These are phyloP conservation scores for Hydrozoanthus gracilis DNA, from an alignment of 92 coral and sea anemone genomes.

Conservation along the genomic window DNA sequence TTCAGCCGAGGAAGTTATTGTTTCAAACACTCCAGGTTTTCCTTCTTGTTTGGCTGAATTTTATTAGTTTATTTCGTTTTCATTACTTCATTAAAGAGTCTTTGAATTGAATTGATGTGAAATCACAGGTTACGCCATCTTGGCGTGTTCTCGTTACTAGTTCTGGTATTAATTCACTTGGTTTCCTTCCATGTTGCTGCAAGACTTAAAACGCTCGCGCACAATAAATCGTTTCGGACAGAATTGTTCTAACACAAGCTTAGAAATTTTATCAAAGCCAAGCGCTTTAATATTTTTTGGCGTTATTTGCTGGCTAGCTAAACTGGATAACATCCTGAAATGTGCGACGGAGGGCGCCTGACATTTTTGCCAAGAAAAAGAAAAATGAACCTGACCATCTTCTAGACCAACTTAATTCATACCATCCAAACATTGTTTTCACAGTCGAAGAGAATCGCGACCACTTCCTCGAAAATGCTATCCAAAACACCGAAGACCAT, in stretches of 20 bases:
- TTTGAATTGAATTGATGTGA: background rate
- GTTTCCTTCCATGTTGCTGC: background rate
- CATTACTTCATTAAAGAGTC: background rate
- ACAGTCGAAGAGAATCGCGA: too few relatives aligned
- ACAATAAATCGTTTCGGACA: background rate
- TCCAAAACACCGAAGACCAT: too few relatives aligned
- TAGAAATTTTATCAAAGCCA: background rate
- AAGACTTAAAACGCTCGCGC: too few relatives aligned
- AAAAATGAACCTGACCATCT: too few relatives aligned
- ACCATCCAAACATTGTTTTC: too few relatives aligned
- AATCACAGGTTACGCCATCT: slow-evolving; percentile 4
- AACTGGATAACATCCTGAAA: background rate
- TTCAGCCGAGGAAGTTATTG: too few relatives aligned
- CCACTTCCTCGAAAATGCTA: too few relatives aligned
- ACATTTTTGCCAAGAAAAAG: too few relatives aligned
- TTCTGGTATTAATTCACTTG: background rate
- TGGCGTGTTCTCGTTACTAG: background rate
- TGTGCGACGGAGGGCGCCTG: too few relatives aligned
- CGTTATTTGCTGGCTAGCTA: background rate
- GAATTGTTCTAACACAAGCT: background rate
- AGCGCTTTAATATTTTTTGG: background rate
- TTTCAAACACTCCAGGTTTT: background rate
- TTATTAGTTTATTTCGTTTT: background rate
- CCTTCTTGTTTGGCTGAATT: background rate
- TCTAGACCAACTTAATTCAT: too few relatives aligned